Evolutionary conservation across 2,113 vertebrate species (phyloP).

Genomic region (Macaca mulatta): DNA sequence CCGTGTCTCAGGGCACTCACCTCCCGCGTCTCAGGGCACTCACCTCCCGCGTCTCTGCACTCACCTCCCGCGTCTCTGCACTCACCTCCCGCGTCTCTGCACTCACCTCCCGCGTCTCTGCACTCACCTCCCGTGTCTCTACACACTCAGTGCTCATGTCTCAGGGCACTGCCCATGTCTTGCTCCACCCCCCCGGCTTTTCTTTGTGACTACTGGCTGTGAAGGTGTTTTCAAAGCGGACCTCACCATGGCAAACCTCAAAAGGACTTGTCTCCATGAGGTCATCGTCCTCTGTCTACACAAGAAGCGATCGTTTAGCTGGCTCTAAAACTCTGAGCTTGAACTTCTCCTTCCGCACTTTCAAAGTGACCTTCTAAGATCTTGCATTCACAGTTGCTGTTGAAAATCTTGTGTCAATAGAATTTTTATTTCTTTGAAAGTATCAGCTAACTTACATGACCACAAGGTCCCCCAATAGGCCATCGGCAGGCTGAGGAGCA

Average conservation of each 20-base stretch:
- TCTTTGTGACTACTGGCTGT: background rate
- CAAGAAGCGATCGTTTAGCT: too few species aligned
- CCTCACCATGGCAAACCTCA: background rate
- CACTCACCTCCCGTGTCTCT: too few species aligned
- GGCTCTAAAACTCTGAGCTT: fast-evolving
- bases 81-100: too few species aligned
- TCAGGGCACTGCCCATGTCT: background rate
- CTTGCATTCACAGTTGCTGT: fast-evolving
- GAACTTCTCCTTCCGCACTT: fast-evolving
- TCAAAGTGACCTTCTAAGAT: background rate
- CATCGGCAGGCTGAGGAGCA: too few species aligned
- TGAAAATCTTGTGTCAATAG: fast-evolving
- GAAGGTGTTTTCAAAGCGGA: background rate
- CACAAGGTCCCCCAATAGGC: too few species aligned
- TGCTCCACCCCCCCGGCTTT: background rate
- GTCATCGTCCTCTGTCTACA: background rate
- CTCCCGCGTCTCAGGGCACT: fast-evolving
- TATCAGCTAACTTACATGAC: background rate
- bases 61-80: too few species aligned
- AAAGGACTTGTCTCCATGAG: fast-evolving
- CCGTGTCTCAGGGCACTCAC: fast-evolving
- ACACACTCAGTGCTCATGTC: too few species aligned
- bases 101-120: too few species aligned
- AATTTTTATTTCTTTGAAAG: background rate
- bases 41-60: too few species aligned